Evolutionary conservation across 2,113 vertebrate species (phyloP), one percentile per base, ranked within the genome.

Genomic region (Paramisgurnus dabryanus): DNA sequence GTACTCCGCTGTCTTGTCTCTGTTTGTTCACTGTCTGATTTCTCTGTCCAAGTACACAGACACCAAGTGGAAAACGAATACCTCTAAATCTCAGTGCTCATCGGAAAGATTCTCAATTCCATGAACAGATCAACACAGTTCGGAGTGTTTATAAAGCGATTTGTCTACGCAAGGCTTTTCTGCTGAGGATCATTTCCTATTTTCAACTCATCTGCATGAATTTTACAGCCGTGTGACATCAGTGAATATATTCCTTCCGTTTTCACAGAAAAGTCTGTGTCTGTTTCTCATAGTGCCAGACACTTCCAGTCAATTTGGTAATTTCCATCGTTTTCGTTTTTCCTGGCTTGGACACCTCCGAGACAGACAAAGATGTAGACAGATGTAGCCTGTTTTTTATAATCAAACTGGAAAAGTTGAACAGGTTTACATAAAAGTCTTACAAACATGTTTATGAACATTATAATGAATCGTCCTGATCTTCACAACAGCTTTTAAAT

Each of bases 101-200:
- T 18, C 71, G 72, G 72, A 83, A 80, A 77, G 55, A 45, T 49
- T 58, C 27, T 50, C 40, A 9, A 18, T 79, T 79, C 81, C 40
- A 45, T 22, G 27, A 45, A 53, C 71, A 64, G 27, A 15, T 66
- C 43, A 8, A 41, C 47, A 70, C 18, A 63, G 13, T 75, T 69
- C 58, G 6, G 9, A 49, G 15, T n/a, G 11, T 78, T 73, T 78
- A 67, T 65, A 58, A 15, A 47, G 34, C 10, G 43, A 57, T 27
- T 10, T 13, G 65, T 41, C 73, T 76, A 11, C 22, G 49, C 60
- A 67, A 41, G 53, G 34, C 45, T 55, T 61, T 69, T 50, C 41
- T 43, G 27, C 49, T 68, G n/a, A 68, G n/a, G 1, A 45, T 27
- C 53, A 68, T 55, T 40, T 76, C 43, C 70, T 71, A 2, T 50